Conservation (phyloP, 2,888 invertebrate genomes). For the Strigamia crassipes region DNA sequence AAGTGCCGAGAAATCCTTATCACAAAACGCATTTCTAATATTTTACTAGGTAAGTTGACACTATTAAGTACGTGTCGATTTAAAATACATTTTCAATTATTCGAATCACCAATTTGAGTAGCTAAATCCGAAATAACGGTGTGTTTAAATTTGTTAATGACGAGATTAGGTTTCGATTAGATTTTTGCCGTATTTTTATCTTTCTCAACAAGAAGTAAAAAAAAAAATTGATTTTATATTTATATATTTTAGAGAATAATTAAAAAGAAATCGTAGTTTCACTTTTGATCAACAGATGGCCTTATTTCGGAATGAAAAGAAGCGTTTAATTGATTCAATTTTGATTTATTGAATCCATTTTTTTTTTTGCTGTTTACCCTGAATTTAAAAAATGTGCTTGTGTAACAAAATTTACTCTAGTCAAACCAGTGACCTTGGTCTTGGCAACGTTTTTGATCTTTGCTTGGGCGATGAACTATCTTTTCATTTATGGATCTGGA, state of each 20-base stretch:
- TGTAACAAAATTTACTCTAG: background rate
- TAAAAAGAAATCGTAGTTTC: background rate
- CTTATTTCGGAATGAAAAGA: background rate
- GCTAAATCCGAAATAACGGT: too few species aligned
- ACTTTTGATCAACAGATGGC: background rate
- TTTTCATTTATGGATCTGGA: background rate
- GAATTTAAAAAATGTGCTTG: background rate
- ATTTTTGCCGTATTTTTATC: too few species aligned
- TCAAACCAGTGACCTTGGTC: background rate
- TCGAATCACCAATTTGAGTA: too few species aligned
- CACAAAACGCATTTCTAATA: background rate
- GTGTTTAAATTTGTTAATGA: too few species aligned
- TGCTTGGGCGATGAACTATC: background rate
- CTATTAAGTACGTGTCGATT: background rate
- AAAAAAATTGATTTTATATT: too few species aligned
- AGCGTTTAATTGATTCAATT: too few species aligned
- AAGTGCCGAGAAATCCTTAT: background rate
- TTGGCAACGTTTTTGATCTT: background rate
- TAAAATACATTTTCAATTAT: background rate
- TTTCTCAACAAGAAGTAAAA: too few species aligned
- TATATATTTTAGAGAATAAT: too few species aligned
- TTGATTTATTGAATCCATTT: background rate
- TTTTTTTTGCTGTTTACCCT: background rate
- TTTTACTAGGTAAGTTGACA: background rate
- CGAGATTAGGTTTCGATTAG: too few species aligned